Conservation (phyloP, 2,888 invertebrate genomes). For the Heliconius aoede region DNA sequence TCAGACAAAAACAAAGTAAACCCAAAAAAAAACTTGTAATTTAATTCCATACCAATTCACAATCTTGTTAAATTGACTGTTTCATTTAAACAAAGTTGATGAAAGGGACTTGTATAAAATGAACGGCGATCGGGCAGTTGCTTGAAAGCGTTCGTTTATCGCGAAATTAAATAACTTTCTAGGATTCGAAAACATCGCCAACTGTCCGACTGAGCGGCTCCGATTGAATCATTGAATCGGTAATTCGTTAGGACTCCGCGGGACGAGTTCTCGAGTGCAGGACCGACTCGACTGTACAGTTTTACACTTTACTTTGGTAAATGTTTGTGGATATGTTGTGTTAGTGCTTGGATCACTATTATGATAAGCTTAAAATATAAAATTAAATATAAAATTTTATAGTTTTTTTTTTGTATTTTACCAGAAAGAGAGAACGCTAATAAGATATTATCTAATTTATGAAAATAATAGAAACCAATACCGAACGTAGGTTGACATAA, state of each 20-base stretch:
- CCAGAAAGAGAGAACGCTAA: too few relatives aligned
- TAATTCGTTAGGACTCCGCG: conserved; percentile 40
- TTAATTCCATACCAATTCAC: not conserved
- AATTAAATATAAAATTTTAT: too few relatives aligned
- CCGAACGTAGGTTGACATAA: too few relatives aligned
- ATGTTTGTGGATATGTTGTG: not conserved
- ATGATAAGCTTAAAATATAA: not conserved
- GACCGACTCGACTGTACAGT: conserved; percentile 27
- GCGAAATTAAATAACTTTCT: conserved; percentile 45
- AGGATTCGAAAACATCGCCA: conserved; percentile 42
- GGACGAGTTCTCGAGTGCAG: conserved; percentile 14
- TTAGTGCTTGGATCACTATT: conserved; percentile 3
- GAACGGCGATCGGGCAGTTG: conserved; percentile 37
- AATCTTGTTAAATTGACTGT: conserved; percentile 2
- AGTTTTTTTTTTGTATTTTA: not conserved
- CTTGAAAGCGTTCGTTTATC: conserved; percentile 41
- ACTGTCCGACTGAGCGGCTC: conserved; percentile 37
- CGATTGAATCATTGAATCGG: conserved; percentile 42
- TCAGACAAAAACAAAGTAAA: not conserved
- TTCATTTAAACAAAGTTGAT: conserved; percentile 24
- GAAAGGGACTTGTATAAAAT: conserved; percentile 17
- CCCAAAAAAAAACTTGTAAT: not conserved
- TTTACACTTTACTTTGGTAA: conserved; percentile 14
- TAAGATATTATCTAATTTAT: too few relatives aligned
- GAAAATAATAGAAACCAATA: too few relatives aligned